Evolutionary conservation across 2,113 vertebrate genomes (phyloP), one percentile per base, ranked within the genome.

Genomic region (Nymphicus hollandicus): DNA sequence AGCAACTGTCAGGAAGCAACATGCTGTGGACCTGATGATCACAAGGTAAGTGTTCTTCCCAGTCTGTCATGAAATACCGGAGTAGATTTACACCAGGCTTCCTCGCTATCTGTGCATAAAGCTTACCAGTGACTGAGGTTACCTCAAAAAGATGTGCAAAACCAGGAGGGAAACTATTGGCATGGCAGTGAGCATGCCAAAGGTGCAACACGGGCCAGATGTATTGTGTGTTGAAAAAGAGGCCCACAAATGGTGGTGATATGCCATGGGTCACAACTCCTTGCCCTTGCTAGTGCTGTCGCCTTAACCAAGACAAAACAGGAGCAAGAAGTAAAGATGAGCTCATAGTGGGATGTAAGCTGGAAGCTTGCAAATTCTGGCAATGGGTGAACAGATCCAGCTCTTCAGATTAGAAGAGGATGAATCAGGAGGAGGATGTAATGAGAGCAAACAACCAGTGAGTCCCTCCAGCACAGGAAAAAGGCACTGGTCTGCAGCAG

Each of bases 131-230:
- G 20, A 37, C 33, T 35, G 29, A 27, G 20, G 24, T 50, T 24
- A 63, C 24, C 37, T 27, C 25, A 74, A 47, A n/a, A 33, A 29
- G 29, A 63, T 15, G 7, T 28, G 29, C 9, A 56, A 79, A 73
- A 83, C 0, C 27, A 46, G 22, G 25, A 77, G 13, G 13, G 56
- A 81, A 86, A 31, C 13, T 25, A 20, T 35, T 39, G 39, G 6
- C 43, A 18, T 3, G 15, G 15, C 9, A 56, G 6, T 28, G 29
- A 78, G 15, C 14, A 35, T 17, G 27, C 8, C 33, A 50, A 33
- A 20, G 15, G 11, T 20, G 9, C 17, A 49, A 44, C 0, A 1
- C 22, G 28, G 3, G 6, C 1, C 35, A 52, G 35, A 44, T 6
- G 15, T 29, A 25, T 5, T 18, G 8, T 16, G 20, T 46, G 20